Conservation (phyloP, 2,113 vertebrate genomes). For the Speoplatyrhinus poulsoni region DNA sequence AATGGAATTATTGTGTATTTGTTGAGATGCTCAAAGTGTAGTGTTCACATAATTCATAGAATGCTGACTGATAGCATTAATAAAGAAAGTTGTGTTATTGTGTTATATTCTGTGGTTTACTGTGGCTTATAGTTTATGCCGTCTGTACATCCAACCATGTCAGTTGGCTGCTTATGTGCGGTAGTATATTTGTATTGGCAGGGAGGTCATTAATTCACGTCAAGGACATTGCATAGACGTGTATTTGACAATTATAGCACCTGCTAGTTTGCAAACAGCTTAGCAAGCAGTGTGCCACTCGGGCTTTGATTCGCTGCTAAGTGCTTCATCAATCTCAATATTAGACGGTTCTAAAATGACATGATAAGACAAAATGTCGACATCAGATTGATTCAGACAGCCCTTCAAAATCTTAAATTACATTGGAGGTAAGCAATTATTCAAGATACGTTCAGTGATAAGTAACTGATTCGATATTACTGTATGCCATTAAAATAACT, state of each 20-base stretch:
- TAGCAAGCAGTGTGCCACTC: conserved; percentile 56
- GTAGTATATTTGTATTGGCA: conserved; percentile 39
- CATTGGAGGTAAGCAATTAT: conserved; percentile 54
- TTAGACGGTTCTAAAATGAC: conserved; percentile 69
- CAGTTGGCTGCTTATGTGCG: conserved; percentile 30
- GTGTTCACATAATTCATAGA: conserved; percentile 5
- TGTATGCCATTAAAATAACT: conserved; percentile 48
- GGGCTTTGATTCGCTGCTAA: conserved; percentile 66
- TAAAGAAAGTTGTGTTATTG: conserved; percentile 1
- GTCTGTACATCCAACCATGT: conserved; percentile 32
- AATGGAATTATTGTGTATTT: conserved; percentile 4
- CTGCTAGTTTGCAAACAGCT: conserved; percentile 64
- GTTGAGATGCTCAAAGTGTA: conserved; percentile 1
- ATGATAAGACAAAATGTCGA: conserved; percentile 63
- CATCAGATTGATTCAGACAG: conserved; percentile 59
- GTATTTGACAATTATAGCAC: conserved; percentile 45
- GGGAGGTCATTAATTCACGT: conserved; percentile 58
- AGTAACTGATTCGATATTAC: conserved; percentile 55
- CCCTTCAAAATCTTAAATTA: conserved; percentile 68
- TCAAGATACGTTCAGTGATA: conserved; percentile 59
- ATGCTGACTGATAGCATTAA: background rate
- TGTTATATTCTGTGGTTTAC: background rate
- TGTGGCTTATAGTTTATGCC: conserved; percentile 27
- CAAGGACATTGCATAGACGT: conserved; percentile 68
- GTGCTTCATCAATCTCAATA: conserved; percentile 76